These are phyloP conservation scores for Pangasius larnaudii DNA, from an alignment of 2,797 vertebrate genomes.

Conservation along the genomic window DNA sequence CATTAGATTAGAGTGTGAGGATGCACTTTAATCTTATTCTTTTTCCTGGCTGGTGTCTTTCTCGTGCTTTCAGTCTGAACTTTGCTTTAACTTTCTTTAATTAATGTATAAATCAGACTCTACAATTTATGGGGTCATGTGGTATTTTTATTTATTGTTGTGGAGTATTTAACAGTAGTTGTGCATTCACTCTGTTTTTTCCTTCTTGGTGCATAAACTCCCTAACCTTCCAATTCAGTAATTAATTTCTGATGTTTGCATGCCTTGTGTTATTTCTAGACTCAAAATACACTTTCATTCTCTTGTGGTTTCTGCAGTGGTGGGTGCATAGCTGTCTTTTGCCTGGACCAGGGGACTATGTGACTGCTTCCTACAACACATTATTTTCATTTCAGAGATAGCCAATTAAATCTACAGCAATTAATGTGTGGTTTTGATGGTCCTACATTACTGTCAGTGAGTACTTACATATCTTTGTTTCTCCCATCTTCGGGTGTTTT, in stretches of 20 bases:
- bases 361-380: not conserved
- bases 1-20: not conserved
- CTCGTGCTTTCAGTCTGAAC: not conserved
- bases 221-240: conserved; percentile 24
- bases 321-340: conserved; percentile 33
- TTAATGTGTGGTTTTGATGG: not conserved
- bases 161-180: conserved; percentile 14
- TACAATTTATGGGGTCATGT: not conserved
- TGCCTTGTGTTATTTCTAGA: conserved; percentile 57
- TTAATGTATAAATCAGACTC: not conserved
- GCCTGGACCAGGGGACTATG: conserved; percentile 9
- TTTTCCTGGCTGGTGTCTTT: not conserved
- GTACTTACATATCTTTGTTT: not conserved
- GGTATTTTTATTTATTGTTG: conserved; percentile 2
- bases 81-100: not conserved
- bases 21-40: not conserved
- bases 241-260: conserved; percentile 63
- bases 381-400: not conserved
- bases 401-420: not conserved
- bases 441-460: not conserved
- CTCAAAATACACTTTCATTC: conserved; percentile 47
- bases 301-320: conserved; percentile 68
- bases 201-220: conserved; percentile 31
- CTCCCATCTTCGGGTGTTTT: conserved; percentile 8
- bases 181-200: not conserved